Percentiles rank a stretch among this genome's conserved stretches.
phyloP scores from a whole-genome alignment of 35 echinoderm and acorn worm genomes.

The Heliocidaris erythrogramma region DNA sequence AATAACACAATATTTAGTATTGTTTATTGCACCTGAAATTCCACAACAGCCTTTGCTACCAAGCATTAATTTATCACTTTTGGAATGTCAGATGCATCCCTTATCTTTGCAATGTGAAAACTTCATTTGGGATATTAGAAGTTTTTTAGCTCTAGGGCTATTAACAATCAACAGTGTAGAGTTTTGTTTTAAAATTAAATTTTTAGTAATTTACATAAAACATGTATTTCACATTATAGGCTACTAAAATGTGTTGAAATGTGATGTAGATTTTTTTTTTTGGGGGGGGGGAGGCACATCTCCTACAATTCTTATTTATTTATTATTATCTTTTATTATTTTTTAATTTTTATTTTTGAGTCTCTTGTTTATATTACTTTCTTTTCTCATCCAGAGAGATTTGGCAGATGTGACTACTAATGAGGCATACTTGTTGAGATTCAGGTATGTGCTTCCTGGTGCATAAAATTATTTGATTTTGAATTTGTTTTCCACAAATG shows the following conservation, averaged over 20 bases:
- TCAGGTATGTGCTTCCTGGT: conserved; percentile 8
- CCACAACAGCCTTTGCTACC: no score
- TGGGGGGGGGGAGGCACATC: no score
- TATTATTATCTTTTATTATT: not conserved
- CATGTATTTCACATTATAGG: not conserved
- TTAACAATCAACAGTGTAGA: no score
- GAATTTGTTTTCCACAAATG: not conserved
- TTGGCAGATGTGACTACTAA: conserved; percentile 7
- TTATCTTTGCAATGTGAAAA: no score
- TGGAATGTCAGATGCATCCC: no score
- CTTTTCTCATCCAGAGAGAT: not conserved
- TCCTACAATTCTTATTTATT: not conserved
- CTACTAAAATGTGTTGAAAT: not conserved
- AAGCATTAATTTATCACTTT: no score
- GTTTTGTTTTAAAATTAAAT: no score
- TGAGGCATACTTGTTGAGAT: not conserved
- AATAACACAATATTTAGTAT: no score
- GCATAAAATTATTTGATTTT: not conserved
- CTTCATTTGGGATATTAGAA: no score
- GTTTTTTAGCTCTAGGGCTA: no score
- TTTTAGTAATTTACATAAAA: not conserved
- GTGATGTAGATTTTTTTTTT: not conserved
- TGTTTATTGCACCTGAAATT: no score
- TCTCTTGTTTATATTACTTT: not conserved
- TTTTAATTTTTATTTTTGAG: not conserved